These are phyloP conservation scores for Drosophila falleni DNA, from an alignment of 2,888 invertebrate species.

Conservation along the genomic window DNA sequence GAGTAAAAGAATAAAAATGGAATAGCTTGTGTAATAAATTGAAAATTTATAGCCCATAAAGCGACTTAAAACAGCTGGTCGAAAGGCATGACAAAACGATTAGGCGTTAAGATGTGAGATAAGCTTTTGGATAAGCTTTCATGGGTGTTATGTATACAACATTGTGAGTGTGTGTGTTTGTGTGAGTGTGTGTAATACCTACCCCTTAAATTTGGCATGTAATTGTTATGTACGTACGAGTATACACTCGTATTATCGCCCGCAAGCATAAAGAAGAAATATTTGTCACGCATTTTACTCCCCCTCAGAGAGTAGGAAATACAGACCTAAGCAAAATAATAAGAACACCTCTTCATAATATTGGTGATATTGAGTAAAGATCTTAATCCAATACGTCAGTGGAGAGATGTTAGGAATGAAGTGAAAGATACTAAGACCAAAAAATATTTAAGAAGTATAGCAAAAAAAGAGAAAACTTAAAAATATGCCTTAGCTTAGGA, in stretches of 20 bases:
- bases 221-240: conserved; percentile 33
- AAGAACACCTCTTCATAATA: too few relatives aligned
- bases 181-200: conserved; percentile 30
- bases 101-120: conserved; percentile 28
- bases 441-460: too few relatives aligned
- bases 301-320: conserved; percentile 22
- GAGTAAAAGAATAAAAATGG: conserved; percentile 2
- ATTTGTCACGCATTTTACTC: conserved; percentile 72
- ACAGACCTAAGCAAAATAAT: too few relatives aligned
- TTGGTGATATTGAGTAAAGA: too few relatives aligned
- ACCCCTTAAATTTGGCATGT: conserved; percentile 47
- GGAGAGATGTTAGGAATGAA: too few relatives aligned
- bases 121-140: conserved; percentile 34
- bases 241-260: conserved; percentile 49
- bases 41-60: conserved; percentile 28
- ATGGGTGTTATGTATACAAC: conserved; percentile 21
- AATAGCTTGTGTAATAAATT: conserved; percentile 22
- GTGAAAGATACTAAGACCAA: too few relatives aligned
- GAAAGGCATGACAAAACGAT: conserved; percentile 26
- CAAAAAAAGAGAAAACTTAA: too few relatives aligned
- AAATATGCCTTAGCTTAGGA: too few relatives aligned
- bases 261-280: conserved; percentile 41
- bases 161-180: not conserved
- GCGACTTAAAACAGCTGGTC: conserved; percentile 15
- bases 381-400: too few relatives aligned